Evolutionary conservation across 2,797 vertebrate species (phyloP).

Genomic region (Dromococcyx pavoninus): DNA sequence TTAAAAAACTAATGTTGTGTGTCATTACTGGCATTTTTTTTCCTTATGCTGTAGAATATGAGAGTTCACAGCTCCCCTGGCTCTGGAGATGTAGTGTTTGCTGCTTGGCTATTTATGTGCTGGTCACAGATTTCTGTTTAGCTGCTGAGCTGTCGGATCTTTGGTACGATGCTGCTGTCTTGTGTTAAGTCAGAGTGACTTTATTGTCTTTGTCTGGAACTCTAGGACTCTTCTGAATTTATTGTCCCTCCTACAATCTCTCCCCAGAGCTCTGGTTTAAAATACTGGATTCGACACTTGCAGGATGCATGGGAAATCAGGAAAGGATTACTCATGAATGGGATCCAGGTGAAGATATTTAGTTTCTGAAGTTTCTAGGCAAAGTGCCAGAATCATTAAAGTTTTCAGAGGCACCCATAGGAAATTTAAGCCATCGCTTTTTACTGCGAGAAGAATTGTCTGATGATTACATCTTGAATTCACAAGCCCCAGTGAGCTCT

Average conservation of each 20-base stretch:
- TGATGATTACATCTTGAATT: constrained; percentile 5
- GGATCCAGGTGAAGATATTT: neutral
- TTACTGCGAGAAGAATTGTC: constrained; percentile 8
- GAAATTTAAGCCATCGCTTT: neutral
- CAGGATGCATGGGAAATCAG: neutral
- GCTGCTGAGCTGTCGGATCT: neutral
- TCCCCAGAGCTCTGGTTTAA: neutral
- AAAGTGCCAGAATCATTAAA: neutral
- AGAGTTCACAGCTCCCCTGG: neutral
- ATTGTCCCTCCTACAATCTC: neutral
- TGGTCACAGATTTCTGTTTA: neutral
- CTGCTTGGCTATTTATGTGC: neutral
- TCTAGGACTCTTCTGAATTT: neutral
- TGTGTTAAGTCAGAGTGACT: neutral
- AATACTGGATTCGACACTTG: neutral
- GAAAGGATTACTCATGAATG: neutral
- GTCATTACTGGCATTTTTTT: neutral
- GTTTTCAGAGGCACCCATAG: neutral
- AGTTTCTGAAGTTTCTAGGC: constrained; percentile 10
- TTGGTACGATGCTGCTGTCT: neutral
- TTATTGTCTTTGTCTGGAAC: neutral
- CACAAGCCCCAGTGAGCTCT: neutral
- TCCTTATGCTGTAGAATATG: neutral
- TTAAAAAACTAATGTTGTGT: neutral
- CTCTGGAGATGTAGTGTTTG: neutral